phyloP scores from a whole-genome alignment of 2,113 vertebrate species.

The Macrotis lagotis region DNA sequence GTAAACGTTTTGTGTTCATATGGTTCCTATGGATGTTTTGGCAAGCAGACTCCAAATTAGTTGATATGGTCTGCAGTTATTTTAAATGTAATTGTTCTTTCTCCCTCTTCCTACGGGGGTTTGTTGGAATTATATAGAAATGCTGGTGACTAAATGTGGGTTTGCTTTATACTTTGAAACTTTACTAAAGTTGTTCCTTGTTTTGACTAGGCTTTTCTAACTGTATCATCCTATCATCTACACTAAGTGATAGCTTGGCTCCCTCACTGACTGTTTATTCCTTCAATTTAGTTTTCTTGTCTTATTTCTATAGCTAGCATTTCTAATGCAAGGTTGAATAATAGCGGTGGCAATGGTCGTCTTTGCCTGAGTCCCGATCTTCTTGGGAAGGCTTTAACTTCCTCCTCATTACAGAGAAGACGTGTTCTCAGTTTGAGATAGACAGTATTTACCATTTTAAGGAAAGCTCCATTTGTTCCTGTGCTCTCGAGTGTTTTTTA shows the following conservation, averaged over 20 bases:
- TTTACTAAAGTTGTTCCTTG: background rate
- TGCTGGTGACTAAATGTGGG: background rate
- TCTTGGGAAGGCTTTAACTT: background rate
- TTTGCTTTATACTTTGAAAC: background rate
- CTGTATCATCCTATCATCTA: background rate
- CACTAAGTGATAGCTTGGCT: background rate
- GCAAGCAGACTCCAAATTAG: background rate
- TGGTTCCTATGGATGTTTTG: background rate
- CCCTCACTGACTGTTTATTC: background rate
- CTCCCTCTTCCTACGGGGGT: background rate
- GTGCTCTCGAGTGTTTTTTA: background rate
- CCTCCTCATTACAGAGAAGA: background rate
- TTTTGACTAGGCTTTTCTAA: background rate
- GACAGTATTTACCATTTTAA: background rate
- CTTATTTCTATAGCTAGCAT: background rate
- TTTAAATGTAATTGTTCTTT: background rate
- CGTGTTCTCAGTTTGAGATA: background rate
- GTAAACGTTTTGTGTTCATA: too few species aligned
- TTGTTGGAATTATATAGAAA: background rate
- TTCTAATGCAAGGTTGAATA: background rate
- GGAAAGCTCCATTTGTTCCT: background rate
- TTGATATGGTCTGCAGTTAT: background rate
- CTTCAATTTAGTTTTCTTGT: background rate
- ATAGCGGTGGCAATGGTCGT: background rate
- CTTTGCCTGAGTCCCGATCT: background rate